phyloP scores from a whole-genome alignment of 1,140 invertebrate species.

The Anagrus nilaparvatae region DNA sequence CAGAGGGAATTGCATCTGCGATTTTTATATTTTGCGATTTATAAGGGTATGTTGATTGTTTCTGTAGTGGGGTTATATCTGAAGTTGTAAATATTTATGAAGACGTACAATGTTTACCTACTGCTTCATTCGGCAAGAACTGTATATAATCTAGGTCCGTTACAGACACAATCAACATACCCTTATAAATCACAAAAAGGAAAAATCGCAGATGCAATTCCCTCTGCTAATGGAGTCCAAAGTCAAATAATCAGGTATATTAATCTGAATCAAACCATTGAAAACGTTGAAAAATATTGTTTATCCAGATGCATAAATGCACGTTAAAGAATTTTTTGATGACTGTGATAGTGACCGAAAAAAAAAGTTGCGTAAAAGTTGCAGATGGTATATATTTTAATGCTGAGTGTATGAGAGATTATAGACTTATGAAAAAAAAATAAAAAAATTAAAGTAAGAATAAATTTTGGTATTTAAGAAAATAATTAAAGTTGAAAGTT shows the following conservation, averaged over 20 bases:
- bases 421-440: not conserved
- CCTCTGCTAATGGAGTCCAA: not conserved
- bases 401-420: not conserved
- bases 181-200: constrained; percentile 1
- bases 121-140: constrained; percentile 1
- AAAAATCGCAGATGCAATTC: not conserved
- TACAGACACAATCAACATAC: not conserved
- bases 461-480: too few species aligned
- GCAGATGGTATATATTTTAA: not conserved
- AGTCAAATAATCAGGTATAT: not conserved
- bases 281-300: not conserved
- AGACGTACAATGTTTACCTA: not conserved
- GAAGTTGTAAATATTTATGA: not conserved
- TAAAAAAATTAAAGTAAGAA: too few species aligned
- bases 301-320: not conserved
- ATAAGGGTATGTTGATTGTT: not conserved
- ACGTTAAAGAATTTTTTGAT: not conserved
- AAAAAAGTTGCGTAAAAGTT: not conserved
- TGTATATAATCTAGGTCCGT: constrained; percentile 2
- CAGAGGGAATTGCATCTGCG: not conserved
- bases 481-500: too few species aligned
- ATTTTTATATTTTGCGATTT: not conserved
- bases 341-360: not conserved
- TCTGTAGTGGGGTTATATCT: not conserved
- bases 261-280: not conserved